A percentile compares a stretch with the other conserved stretches of the same genome.
These are phyloP conservation scores for Ranitomeya variabilis DNA, from an alignment of 2,113 vertebrate species.

Conservation along the genomic window DNA sequence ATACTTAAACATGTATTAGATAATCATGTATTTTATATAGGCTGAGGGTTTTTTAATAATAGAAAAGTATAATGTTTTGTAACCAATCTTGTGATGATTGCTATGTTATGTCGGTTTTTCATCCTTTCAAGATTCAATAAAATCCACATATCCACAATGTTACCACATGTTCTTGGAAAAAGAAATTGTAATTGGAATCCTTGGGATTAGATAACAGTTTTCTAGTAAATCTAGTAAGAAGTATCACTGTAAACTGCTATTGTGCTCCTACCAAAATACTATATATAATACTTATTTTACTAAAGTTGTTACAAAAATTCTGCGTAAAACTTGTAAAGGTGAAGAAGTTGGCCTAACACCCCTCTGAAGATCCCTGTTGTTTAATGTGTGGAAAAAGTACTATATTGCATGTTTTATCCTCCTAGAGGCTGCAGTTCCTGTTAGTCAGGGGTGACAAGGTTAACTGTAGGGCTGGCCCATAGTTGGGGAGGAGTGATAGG, in stretches of 20 bases:
- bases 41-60: neutral
- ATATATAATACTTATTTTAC: neutral
- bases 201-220: neutral
- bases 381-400: too few relatives aligned
- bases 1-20: constrained; percentile 18
- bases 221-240: neutral
- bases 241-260: neutral
- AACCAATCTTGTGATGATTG: neutral
- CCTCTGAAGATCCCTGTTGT: too few relatives aligned
- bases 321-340: too few relatives aligned
- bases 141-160: neutral
- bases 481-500: too few relatives aligned
- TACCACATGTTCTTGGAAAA: neutral
- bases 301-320: neutral
- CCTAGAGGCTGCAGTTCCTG: too few relatives aligned
- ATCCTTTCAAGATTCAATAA: neutral
- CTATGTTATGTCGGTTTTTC: neutral
- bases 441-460: too few relatives aligned
- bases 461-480: too few relatives aligned
- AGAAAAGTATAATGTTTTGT: neutral
- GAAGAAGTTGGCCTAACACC: too few relatives aligned
- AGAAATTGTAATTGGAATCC: neutral
- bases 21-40: constrained; percentile 31
- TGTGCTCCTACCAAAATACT: neutral
- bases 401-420: too few relatives aligned